Conservation (phyloP, 2,113 vertebrate species). For the Bettongia penicillata region DNA sequence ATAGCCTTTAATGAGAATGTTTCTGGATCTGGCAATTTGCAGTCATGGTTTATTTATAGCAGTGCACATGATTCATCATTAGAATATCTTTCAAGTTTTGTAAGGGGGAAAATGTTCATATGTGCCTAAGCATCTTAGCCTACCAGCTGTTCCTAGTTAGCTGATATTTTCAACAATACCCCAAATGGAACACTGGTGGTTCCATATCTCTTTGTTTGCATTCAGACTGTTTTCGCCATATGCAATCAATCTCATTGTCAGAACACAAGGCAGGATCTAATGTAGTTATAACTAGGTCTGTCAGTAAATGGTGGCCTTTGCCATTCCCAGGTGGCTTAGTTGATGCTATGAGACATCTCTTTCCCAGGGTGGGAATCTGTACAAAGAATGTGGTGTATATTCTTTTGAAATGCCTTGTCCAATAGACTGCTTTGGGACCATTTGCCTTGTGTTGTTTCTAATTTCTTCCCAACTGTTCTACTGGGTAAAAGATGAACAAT, state of each 20-base stretch:
- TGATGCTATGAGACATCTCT: constrained; percentile 62
- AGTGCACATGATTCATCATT: constrained; percentile 83
- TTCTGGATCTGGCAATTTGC: constrained; percentile 81
- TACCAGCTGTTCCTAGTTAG: constrained; percentile 82
- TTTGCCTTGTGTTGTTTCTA: constrained; percentile 57
- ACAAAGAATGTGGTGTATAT: constrained; percentile 48
- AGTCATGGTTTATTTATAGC: constrained; percentile 87
- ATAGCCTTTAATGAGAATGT: constrained; percentile 83
- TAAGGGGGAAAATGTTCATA: constrained; percentile 75
- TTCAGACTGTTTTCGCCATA: constrained; percentile 72
- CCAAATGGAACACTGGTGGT: constrained; percentile 79
- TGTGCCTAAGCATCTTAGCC: constrained; percentile 76
- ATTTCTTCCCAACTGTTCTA: constrained; percentile 36
- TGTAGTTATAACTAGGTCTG: constrained; percentile 28
- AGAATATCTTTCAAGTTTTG: constrained; percentile 85
- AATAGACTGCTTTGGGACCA: constrained; percentile 32
- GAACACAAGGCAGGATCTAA: constrained; percentile 64
- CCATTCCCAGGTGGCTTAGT: constrained; percentile 45
- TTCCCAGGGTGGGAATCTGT: constrained; percentile 58
- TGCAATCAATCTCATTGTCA: constrained; percentile 79
- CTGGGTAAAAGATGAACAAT: constrained; percentile 19
- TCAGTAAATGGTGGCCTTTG: constrained; percentile 73
- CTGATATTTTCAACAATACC: constrained; percentile 77
- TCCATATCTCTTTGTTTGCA: constrained; percentile 78
- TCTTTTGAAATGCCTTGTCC: constrained; percentile 20